Evolutionary conservation across 2,113 vertebrate genomes (phyloP), one percentile per base, ranked within the genome.

Genomic region (Myotis lucifugus): DNA sequence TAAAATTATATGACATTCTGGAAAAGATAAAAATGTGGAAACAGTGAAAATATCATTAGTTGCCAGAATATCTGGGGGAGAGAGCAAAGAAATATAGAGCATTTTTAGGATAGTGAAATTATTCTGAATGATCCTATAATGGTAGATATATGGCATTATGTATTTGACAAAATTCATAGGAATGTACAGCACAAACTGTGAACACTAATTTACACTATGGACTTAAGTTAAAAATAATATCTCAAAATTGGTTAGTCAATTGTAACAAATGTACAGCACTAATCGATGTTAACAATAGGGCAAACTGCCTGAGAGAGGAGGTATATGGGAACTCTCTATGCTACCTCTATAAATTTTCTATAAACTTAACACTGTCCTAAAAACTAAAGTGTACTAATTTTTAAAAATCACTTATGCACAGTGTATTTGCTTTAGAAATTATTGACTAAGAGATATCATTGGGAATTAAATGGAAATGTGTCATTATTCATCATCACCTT

Each of bases 381-480:
- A 95, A 82, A 81, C 8, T 11, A 87, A 67, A 74, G 6, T 64
- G 19, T 61, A 25, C n/a, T 64, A 77, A 85, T 87, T 50, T 34
- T 34, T 27, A 85, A 64, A 76, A 27, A 69, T 42, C 42, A 88
- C 32, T 66, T 73, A 76, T 54, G 54, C 27, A 76, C 18, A 73
- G 42, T 59, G 59, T 52, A 37, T 13, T 93, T 95, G 54, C 46
- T 78, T 81, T 48, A 81, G 19, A 89, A 89, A 87, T 93, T 9
- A 85, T 42, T 95, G 46, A 90, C 34, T 91, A 40, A 90, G 56
- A 79, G 25, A 67, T 64, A 92, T 48, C 40, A 78, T 54, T 61
- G 9, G 46, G 37, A 95, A 90, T 83, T 97, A 78, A 77, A 77
- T 84, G 54, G 56, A 97, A 95, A 92, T 61, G 18, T 72, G n/a